These are phyloP conservation scores for Scytalopus superciliaris DNA, from an alignment of 2,113 vertebrate species.

Conservation along the genomic window DNA sequence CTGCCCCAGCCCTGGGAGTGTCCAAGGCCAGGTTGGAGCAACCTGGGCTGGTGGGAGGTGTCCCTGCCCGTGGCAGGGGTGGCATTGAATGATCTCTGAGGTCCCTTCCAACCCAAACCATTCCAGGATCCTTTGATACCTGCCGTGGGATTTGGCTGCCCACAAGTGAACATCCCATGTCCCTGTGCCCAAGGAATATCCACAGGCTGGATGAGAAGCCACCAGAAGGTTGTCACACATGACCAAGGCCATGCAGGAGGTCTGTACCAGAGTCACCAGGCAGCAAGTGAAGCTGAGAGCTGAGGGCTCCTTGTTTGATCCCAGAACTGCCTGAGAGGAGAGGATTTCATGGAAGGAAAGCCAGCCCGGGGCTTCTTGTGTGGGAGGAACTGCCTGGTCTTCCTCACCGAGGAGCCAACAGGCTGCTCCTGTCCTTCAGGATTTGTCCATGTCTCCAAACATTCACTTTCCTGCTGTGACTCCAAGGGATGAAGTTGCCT, in stretches of 20 bases:
- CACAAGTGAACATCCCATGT: no score
- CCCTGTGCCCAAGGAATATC: not conserved
- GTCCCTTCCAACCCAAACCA: no score
- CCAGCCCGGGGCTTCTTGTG: no score
- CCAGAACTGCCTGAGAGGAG: not conserved
- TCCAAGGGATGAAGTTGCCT: not conserved
- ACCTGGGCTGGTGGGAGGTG: not conserved
- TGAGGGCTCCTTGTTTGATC: not conserved
- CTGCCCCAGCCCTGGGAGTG: not conserved
- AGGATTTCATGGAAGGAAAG: not conserved
- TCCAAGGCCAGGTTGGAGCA: not conserved
- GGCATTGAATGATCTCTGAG: no score
- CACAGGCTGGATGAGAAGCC: not conserved
- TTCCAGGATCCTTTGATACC: not conserved
- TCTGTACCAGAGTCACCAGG: not conserved
- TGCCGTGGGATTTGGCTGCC: not conserved
- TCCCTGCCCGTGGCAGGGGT: no score
- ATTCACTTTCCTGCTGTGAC: not conserved
- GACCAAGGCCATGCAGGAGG: not conserved
- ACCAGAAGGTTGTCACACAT: not conserved
- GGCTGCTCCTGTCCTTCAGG: not conserved
- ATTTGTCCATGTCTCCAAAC: not conserved
- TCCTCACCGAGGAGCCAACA: rapidly evolving
- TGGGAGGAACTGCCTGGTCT: not conserved
- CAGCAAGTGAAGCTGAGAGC: not conserved